Percentiles rank a stretch among this genome's conserved stretches.
Evolutionary conservation across 2,113 vertebrate species (phyloP).

Genomic region (Rhinoptilus africanus): DNA sequence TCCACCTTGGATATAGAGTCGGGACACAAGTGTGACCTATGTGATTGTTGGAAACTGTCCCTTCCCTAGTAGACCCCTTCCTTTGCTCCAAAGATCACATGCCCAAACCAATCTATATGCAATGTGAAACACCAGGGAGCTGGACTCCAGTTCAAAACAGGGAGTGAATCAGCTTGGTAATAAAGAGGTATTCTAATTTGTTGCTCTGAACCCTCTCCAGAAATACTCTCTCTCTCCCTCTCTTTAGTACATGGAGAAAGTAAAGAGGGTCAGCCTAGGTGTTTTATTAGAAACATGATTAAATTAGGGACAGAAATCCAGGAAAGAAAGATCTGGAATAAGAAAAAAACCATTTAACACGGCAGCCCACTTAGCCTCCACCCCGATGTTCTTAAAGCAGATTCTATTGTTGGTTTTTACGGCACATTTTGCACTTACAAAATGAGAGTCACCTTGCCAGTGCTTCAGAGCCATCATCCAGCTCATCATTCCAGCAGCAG

Average conservation of each 20-base stretch:
- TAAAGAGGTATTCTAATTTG: background rate
- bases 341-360: background rate
- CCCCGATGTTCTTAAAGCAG: background rate
- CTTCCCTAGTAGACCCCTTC: background rate
- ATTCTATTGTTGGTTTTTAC: background rate
- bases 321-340: background rate
- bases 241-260: background rate
- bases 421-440: background rate
- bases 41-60: background rate
- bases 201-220: background rate
- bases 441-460: background rate
- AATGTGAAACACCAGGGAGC: background rate
- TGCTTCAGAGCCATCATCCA: background rate
- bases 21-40: background rate
- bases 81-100: background rate
- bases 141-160: background rate
- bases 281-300: background rate
- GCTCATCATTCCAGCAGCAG: background rate
- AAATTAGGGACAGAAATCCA: background rate
- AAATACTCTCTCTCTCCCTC: background rate
- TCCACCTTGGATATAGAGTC: background rate
- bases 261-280: background rate
- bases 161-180: background rate
- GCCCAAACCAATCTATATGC: background rate
- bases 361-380: background rate